phyloP scores from a whole-genome alignment of 2,888 invertebrate species.

The Creontiades dilutus region DNA sequence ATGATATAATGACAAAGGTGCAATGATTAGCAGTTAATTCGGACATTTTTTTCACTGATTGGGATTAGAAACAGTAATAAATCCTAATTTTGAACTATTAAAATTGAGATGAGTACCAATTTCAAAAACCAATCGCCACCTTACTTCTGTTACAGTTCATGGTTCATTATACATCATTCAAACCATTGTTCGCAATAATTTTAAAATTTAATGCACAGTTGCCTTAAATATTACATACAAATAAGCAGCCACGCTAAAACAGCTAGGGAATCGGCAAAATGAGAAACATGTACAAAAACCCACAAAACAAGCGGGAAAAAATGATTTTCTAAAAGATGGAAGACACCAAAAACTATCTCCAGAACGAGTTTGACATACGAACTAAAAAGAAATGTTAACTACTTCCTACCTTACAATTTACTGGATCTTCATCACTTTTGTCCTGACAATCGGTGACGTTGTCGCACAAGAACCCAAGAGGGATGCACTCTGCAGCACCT shows the following conservation, averaged over 20 bases:
- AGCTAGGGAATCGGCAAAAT: too few species aligned
- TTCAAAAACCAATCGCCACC: neutral
- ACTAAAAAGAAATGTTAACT: neutral
- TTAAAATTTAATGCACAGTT: too few species aligned
- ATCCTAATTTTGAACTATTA: too few species aligned
- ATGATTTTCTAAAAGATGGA: neutral
- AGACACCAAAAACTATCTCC: neutral
- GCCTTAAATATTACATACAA: too few species aligned
- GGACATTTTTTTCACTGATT: too few species aligned
- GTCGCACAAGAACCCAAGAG: conserved; percentile 83
- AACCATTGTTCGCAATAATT: too few species aligned
- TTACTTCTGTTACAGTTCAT: neutral
- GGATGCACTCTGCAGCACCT: conserved; percentile 82
- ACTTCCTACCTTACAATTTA: conserved; percentile 41
- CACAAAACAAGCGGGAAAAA: neutral
- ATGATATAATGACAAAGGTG: neutral
- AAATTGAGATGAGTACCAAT: neutral
- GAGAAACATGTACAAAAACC: neutral
- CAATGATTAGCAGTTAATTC: too few species aligned
- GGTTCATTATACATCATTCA: neutral
- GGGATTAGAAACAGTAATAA: too few species aligned
- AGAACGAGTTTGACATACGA: neutral
- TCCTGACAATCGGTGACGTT: conserved; percentile 84
- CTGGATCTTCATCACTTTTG: conserved; percentile 81
- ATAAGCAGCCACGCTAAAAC: too few species aligned